phyloP scores from a whole-genome alignment of 2,113 vertebrate species.

The Carollia perspicillata region DNA sequence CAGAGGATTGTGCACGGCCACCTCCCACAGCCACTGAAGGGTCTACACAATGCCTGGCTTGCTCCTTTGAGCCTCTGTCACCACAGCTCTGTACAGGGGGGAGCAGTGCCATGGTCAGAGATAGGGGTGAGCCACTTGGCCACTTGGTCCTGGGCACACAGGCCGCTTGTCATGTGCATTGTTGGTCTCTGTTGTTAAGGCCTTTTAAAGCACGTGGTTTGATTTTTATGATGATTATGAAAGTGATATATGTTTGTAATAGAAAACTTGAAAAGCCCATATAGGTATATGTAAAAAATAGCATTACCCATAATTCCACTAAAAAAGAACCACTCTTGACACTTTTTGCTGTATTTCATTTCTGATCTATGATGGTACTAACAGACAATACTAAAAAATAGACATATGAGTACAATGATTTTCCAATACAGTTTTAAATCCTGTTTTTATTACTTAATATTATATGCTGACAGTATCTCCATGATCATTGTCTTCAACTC shows the following conservation, averaged over 20 bases:
- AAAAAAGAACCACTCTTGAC: background rate
- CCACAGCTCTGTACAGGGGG: background rate
- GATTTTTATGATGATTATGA: background rate
- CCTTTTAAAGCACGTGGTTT: background rate
- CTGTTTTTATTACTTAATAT: background rate
- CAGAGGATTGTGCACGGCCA: rapidly evolving
- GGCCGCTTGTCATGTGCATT: background rate
- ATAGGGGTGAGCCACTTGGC: background rate
- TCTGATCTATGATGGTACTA: background rate
- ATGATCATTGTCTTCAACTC: background rate
- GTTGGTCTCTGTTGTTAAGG: background rate
- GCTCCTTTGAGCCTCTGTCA: background rate
- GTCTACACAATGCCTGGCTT: background rate
- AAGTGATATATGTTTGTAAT: background rate
- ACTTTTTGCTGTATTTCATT: background rate
- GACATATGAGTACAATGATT: background rate
- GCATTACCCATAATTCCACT: background rate
- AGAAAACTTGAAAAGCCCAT: conserved; percentile 5
- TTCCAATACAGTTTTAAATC: background rate
- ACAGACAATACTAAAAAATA: background rate
- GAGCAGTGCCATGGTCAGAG: background rate
- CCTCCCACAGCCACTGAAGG: background rate
- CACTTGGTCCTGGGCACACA: background rate
- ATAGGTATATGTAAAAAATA: background rate
- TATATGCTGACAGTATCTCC: background rate